phyloP scores from a whole-genome alignment of 2,888 invertebrate genomes.

The Synanthedon myopaeformis region DNA sequence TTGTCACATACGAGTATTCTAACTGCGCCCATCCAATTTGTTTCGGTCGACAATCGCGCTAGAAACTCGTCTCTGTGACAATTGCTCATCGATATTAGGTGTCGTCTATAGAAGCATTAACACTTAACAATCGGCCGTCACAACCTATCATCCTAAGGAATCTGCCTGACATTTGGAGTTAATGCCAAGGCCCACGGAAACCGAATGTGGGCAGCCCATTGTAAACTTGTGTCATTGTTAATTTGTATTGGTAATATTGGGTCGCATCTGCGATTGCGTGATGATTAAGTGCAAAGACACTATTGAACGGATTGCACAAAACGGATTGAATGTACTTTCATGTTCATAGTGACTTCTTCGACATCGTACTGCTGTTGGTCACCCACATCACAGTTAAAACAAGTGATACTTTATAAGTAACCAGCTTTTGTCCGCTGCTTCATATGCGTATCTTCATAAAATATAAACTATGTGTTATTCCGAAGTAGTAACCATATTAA shows the following conservation, averaged over 20 bases:
- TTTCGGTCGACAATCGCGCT: conserved; percentile 8
- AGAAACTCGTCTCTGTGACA: conserved; percentile 6
- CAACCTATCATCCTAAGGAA: conserved; percentile 49
- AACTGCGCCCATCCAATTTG: neutral
- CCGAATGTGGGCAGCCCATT: conserved; percentile 48
- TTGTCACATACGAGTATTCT: neutral
- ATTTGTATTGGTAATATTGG: conserved; percentile 40
- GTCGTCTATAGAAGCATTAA: conserved; percentile 33
- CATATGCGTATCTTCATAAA: too few species aligned
- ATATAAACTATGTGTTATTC: too few species aligned
- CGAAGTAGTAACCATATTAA: too few species aligned
- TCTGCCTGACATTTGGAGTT: conserved; percentile 44
- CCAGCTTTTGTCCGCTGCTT: too few species aligned
- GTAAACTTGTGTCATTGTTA: conserved; percentile 46
- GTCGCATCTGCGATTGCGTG: conserved; percentile 28
- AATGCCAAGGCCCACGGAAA: conserved; percentile 55
- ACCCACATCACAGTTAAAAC: too few species aligned
- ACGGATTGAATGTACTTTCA: too few species aligned
- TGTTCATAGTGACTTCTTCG: too few species aligned
- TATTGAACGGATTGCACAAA: neutral
- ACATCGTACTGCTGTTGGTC: too few species aligned
- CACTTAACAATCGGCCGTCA: conserved; percentile 36
- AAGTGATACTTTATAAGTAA: too few species aligned
- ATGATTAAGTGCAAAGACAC: conserved; percentile 13
- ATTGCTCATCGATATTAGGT: conserved; percentile 34